Conservation (phyloP, 2,113 vertebrate species). For the Prietella phreatophila region DNA sequence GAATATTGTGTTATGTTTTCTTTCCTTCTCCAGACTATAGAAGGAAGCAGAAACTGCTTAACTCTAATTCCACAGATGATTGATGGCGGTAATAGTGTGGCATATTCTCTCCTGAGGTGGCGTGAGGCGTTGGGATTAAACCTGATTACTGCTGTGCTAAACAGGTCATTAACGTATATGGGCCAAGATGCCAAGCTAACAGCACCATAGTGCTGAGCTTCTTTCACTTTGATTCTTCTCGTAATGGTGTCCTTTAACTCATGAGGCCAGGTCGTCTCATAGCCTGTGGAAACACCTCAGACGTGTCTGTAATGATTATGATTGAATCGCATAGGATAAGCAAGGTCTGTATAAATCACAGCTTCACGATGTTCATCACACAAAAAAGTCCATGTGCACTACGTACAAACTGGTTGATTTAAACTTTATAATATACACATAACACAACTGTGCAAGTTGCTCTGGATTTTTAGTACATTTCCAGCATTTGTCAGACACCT, state of each 20-base stretch:
- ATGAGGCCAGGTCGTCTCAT: conserved; percentile 6
- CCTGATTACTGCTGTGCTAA: conserved; percentile 47
- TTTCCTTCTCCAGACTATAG: conserved; percentile 16
- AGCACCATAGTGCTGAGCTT: conserved; percentile 12
- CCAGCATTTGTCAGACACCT: too few relatives aligned
- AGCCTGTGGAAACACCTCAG: neutral
- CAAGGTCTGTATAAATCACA: neutral
- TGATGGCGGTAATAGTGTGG: conserved; percentile 46
- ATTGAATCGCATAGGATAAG: neutral
- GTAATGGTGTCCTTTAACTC: neutral
- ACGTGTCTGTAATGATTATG: neutral
- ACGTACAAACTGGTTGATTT: neutral
- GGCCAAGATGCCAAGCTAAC: conserved; percentile 42
- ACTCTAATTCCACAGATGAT: conserved; percentile 44
- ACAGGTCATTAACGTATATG: conserved; percentile 51
- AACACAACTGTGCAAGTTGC: neutral
- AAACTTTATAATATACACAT: neutral
- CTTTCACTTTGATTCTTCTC: conserved; percentile 18
- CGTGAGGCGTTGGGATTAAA: conserved; percentile 47
- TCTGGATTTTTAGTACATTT: neutral
- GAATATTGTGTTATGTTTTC: conserved; percentile 12
- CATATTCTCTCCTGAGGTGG: conserved; percentile 41
- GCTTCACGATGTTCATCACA: neutral
- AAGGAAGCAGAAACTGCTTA: conserved; percentile 23
- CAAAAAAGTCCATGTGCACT: neutral